Evolutionary conservation across 2,888 invertebrate species (phyloP), one percentile per base, ranked within the genome.

Genomic region (Drosophila cognata): DNA sequence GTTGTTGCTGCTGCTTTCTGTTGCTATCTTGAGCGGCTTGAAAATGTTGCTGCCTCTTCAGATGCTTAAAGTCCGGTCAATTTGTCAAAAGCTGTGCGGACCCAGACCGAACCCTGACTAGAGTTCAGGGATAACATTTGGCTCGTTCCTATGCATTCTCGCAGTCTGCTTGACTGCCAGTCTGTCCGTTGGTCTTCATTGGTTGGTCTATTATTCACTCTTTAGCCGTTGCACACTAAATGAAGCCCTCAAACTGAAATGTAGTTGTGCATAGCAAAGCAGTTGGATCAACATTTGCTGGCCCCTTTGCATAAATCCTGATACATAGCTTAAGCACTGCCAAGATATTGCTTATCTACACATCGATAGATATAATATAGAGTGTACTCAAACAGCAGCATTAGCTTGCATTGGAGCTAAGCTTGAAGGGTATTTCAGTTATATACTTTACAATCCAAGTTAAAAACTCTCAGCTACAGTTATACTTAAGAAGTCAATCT

Each of bases 1-100:
- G 68, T 78, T 78, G 74, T 67, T 74, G 59, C n/a, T 43, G 65
- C 21, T 55, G 35, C 35, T 35, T 25, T 71, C 8, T 55, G 66
- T 28, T 56, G 57, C 67, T 79, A 71, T 79, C 75, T 71, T 59
- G 56, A 62, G 64, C 59, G 57, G 70, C 81, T 79, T 77, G 77
- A 79, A 78, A 74, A 68, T 71, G 81, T 63, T 70, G 79, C 64
- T 71, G 68, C 77, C 46, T 71, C 65, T 65, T 77, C 65, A 80
- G 77, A 60, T 77, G 65, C 68, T 69, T 80, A 77, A 77, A 68
- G 70, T 74, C 70, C 81, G 81, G 70, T 67, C 77, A 77, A 79
- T 80, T 79, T 79, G 79, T 71, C 77, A 77, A 67, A 73, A 63
- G 59, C 57, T 57, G 41, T 21, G 48, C 65, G 60, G 2, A 62